Evolutionary conservation across 1,140 invertebrate genomes (phyloP).

Genomic region (Sarcophaga peregrina): DNA sequence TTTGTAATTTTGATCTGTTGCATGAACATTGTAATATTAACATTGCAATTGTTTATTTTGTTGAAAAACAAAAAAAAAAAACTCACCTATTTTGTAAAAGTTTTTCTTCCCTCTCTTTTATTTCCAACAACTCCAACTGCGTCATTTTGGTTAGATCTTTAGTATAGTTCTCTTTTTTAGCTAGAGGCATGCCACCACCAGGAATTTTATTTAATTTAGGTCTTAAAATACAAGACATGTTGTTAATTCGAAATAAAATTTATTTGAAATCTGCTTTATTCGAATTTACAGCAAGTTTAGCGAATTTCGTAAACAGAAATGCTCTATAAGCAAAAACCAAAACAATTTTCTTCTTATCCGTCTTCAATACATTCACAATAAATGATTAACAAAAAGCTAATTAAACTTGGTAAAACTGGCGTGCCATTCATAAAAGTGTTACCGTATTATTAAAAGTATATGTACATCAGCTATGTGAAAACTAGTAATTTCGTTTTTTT

Average conservation of each 20-base stretch:
- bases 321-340: no score
- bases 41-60: constrained; percentile 1
- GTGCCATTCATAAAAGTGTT: no score
- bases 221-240: neutral
- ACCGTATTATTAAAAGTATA: no score
- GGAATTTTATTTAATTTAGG: constrained; percentile 12
- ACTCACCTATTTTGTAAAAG: constrained; percentile 69
- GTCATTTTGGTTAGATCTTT: constrained; percentile 66
- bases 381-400: no score
- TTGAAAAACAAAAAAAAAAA: neutral
- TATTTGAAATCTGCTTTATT: no score
- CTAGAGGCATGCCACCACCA: constrained; percentile 19
- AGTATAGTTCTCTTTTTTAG: constrained; percentile 48
- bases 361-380: no score
- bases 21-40: constrained; percentile 26
- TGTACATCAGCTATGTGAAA: no score
- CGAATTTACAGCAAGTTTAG: no score
- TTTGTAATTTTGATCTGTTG: constrained; percentile 62
- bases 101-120: constrained; percentile 69
- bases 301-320: no score
- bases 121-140: constrained; percentile 67
- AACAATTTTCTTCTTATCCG: no score
- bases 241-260: neutral
- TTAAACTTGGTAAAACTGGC: no score
- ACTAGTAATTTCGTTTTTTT: no score